phyloP scores from a whole-genome alignment of 2,797 vertebrate species.

The Microtus californicus region DNA sequence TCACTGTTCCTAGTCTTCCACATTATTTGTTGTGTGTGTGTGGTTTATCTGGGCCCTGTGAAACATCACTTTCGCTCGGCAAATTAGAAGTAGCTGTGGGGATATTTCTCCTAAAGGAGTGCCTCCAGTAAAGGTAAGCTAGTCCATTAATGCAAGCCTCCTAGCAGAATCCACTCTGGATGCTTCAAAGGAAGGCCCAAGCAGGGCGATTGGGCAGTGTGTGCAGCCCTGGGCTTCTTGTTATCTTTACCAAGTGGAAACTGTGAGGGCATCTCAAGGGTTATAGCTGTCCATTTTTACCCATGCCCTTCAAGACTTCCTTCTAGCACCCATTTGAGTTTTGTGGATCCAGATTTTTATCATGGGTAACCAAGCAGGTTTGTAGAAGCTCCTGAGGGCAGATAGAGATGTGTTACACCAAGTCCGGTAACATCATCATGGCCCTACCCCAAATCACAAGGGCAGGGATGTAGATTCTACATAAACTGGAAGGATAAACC shows the following conservation, averaged over 20 bases:
- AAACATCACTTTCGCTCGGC: not conserved
- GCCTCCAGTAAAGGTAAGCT: not conserved
- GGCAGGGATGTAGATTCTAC: too few species aligned
- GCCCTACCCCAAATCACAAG: not conserved
- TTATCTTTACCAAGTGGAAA: accelerated
- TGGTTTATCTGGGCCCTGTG: not conserved
- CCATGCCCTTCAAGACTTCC: not conserved
- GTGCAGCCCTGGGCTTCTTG: not conserved
- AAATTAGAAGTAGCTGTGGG: not conserved
- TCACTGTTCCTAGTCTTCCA: accelerated
- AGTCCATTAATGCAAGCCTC: not conserved
- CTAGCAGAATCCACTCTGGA: not conserved
- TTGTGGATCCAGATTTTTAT: not conserved
- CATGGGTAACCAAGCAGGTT: not conserved
- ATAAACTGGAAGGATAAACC: not conserved
- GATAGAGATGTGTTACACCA: not conserved
- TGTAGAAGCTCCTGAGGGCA: not conserved
- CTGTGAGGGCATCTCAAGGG: not conserved
- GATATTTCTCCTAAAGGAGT: not conserved
- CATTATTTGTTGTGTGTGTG: not conserved
- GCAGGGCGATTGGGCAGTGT: not conserved
- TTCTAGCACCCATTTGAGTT: not conserved
- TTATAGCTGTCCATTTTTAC: not conserved
- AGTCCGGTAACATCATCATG: not conserved
- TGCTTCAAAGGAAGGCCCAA: not conserved